A percentile compares a stretch with the other conserved stretches of the same genome.
These are phyloP conservation scores for Mystacides longicornis DNA, from an alignment of 2,888 invertebrate species.

Conservation along the genomic window DNA sequence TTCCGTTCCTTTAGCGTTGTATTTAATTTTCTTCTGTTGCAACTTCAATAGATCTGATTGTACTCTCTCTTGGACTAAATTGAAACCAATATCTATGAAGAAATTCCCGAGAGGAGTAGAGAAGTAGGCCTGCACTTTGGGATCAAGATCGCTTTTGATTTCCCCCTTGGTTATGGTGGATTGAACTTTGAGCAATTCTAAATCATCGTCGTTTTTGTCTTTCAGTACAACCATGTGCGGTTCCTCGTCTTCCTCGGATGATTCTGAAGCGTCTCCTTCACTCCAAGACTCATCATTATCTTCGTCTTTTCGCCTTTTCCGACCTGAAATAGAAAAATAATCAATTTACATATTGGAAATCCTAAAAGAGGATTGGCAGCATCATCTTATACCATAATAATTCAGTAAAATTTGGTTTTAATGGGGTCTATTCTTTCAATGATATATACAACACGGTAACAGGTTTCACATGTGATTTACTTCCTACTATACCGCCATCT, in stretches of 20 bases:
- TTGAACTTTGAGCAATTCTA: neutral
- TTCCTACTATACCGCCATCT: no score
- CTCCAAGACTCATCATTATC: slow-evolving; percentile 11
- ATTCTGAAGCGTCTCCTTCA: slow-evolving; percentile 2
- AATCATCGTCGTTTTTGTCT: slow-evolving; percentile 4
- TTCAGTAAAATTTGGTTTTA: no score
- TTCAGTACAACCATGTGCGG: slow-evolving; percentile 5
- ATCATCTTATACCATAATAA: no score
- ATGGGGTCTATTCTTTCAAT: no score
- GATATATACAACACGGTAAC: no score
- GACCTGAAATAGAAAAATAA: slow-evolving; percentile 6
- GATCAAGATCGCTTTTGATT: neutral
- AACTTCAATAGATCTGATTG: slow-evolving; percentile 10
- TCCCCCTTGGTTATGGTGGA: neutral
- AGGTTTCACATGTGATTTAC: no score
- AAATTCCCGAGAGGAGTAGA: slow-evolving; percentile 13
- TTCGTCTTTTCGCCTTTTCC: slow-evolving; percentile 7
- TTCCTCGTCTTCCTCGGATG: slow-evolving; percentile 3
- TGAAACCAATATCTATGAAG: slow-evolving; percentile 14
- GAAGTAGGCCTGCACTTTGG: slow-evolving; percentile 6
- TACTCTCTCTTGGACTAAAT: slow-evolving; percentile 13
- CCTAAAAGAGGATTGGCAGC: no score
- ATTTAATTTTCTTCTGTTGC: slow-evolving; percentile 5
- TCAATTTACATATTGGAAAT: neutral
- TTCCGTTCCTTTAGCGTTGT: neutral